Evolutionary conservation across 1,140 invertebrate genomes (phyloP).

Genomic region (Brachionus koreanus): DNA sequence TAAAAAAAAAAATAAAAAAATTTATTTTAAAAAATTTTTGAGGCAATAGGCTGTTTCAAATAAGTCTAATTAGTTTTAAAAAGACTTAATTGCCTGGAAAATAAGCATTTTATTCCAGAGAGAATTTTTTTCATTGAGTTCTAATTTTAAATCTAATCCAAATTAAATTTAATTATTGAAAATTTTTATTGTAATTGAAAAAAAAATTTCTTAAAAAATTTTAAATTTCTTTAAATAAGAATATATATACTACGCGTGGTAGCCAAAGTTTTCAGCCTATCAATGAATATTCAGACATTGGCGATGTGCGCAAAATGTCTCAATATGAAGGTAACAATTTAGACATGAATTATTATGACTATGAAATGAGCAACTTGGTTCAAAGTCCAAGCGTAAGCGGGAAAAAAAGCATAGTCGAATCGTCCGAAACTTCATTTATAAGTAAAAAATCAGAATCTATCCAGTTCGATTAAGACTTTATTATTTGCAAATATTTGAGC

Average conservation of each 20-base stretch:
- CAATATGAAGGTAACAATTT: conserved; percentile 1
- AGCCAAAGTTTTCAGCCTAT: not conserved
- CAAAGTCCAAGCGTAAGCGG: not conserved
- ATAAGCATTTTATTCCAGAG: no score
- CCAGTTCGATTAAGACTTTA: not conserved
- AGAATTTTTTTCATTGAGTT: no score
- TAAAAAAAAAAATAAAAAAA: no score
- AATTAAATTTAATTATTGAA: no score
- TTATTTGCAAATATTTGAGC: not conserved
- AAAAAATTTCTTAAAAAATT: not conserved
- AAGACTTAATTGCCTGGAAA: no score
- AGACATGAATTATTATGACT: not conserved
- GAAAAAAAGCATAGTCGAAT: not conserved
- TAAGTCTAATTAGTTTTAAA: no score
- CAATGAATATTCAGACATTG: not conserved
- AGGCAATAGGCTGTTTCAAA: no score
- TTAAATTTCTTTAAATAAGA: not conserved
- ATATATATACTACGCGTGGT: not conserved
- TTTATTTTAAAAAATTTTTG: no score
- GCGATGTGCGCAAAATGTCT: not conserved
- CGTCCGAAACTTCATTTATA: conserved; percentile 16
- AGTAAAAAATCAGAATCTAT: not conserved
- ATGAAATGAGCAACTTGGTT: not conserved
- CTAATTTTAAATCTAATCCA: no score
- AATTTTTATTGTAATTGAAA: not conserved